Conservation (phyloP, 2,888 invertebrate species). For the Agrenia bidenticulata region DNA sequence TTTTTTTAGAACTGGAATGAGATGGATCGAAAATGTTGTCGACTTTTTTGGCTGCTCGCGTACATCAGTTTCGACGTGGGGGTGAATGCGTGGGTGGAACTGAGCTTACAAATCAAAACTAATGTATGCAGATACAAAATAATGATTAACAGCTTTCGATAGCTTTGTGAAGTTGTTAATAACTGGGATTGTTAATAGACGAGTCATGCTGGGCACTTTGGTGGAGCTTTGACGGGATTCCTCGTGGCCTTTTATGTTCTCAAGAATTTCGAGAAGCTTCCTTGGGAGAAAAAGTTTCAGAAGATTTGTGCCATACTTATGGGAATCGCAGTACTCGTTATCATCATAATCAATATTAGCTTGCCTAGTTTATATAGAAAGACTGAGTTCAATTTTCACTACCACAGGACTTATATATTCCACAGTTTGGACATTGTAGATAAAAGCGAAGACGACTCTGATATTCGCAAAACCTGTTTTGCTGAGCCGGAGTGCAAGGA, state of each 20-base stretch:
- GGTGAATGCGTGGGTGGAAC: neutral
- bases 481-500: no score
- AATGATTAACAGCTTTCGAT: no score
- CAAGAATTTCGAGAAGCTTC: constrained; percentile 16
- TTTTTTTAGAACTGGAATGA: constrained; percentile 25
- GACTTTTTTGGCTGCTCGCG: constrained; percentile 20
- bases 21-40: constrained; percentile 28
- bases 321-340: no score
- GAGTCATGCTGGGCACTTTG: constrained; percentile 26
- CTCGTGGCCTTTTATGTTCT: constrained; percentile 19
- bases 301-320: no score
- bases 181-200: neutral
- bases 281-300: neutral
- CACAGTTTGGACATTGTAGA: neutral
- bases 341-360: no score
- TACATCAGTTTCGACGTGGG: constrained; percentile 22
- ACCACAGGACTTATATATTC: neutral
- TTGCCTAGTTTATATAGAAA: neutral
- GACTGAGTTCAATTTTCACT: neutral
- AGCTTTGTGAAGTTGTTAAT: no score
- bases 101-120: neutral
- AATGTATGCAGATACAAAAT: no score
- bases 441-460: no score
- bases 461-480: no score
- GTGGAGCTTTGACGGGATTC: constrained; percentile 28